A percentile compares a stretch with the other conserved stretches of the same genome.
Conservation (phyloP, 2,888 invertebrate genomes). For the Allacma fusca region DNA sequence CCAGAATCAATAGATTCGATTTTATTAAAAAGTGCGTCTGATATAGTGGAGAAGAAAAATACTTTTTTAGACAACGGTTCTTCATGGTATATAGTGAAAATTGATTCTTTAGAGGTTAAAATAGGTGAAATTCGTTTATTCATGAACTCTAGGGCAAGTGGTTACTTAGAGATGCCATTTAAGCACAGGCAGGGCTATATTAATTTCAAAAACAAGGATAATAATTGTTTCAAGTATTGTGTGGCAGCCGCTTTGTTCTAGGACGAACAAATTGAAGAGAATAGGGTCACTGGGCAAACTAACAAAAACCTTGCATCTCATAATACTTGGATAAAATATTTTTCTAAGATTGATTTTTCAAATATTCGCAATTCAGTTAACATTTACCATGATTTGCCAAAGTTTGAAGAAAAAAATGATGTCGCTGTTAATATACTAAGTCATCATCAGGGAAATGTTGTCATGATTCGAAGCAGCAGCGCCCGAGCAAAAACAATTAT, state of each 20-base stretch:
- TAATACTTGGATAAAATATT: background rate
- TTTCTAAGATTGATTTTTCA: background rate
- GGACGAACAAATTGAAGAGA: background rate
- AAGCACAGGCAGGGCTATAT: background rate
- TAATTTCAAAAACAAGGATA: background rate
- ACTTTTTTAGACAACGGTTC: too few species aligned
- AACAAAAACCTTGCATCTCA: background rate
- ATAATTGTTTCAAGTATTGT: background rate
- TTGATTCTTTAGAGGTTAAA: too few species aligned
- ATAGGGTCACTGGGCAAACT: background rate
- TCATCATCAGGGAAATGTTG: background rate
- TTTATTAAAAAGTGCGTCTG: too few species aligned
- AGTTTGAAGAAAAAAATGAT: background rate
- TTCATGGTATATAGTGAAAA: too few species aligned
- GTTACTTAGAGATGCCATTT: too few species aligned
- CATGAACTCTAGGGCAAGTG: too few species aligned
- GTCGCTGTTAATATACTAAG: background rate
- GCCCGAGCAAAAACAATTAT: background rate
- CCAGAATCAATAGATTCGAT: too few species aligned
- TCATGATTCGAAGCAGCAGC: background rate
- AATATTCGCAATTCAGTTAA: background rate
- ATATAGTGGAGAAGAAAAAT: too few species aligned
- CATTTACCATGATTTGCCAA: background rate
- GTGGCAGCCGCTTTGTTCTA: background rate
- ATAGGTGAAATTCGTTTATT: too few species aligned